These are phyloP conservation scores for Kryphioiulus occultus DNA, from an alignment of 2,888 invertebrate species.

Conservation along the genomic window DNA sequence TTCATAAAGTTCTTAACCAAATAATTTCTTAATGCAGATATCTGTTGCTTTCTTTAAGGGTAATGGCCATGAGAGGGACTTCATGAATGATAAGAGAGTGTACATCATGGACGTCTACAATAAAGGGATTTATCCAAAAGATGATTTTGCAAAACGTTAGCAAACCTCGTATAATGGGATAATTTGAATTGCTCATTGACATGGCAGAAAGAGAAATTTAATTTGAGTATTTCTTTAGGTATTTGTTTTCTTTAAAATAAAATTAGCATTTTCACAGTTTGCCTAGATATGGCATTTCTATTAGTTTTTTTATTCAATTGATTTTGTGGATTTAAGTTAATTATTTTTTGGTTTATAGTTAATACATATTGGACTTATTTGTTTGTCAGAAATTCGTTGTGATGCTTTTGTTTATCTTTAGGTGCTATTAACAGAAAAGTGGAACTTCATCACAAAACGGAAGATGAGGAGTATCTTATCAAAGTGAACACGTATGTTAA, in stretches of 20 bases:
- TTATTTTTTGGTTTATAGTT: too few species aligned
- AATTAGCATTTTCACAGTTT: too few species aligned
- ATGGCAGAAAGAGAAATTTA: neutral
- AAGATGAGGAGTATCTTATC: slow-evolving; percentile 74
- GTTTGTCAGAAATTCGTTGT: too few species aligned
- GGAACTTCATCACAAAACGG: slow-evolving; percentile 71
- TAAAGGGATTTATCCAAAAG: slow-evolving; percentile 79
- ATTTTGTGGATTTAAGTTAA: too few species aligned
- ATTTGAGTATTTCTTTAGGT: neutral
- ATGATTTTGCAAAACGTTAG: slow-evolving; percentile 73
- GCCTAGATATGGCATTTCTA: too few species aligned
- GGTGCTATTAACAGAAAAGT: slow-evolving; percentile 74
- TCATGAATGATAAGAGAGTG: slow-evolving; percentile 73
- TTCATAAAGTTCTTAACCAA: too few species aligned
- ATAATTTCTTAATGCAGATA: too few species aligned
- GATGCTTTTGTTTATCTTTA: slow-evolving; percentile 55
- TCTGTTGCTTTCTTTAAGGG: slow-evolving; percentile 68
- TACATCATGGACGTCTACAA: slow-evolving; percentile 91
- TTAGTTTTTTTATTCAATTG: too few species aligned
- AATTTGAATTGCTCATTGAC: neutral
- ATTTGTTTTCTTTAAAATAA: neutral
- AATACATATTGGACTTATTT: too few species aligned
- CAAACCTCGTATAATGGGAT: neutral
- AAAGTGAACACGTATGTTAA: slow-evolving; percentile 71
- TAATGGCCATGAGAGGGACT: slow-evolving; percentile 86